phyloP scores from a whole-genome alignment of 2,888 invertebrate species.

The Lasius platythorax region DNA sequence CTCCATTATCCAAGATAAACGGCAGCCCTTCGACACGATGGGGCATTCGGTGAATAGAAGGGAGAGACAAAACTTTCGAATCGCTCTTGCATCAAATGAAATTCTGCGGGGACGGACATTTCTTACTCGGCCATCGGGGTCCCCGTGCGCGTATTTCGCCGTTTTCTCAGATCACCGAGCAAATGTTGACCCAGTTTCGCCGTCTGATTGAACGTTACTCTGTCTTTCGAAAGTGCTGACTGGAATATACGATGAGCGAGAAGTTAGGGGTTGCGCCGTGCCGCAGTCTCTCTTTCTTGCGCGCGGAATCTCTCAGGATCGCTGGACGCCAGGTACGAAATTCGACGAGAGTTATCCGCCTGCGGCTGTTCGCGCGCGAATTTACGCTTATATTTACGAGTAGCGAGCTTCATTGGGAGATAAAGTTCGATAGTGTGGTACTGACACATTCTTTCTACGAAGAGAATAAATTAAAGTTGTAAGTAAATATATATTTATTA shows the following conservation, averaged over 20 bases:
- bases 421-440: neutral
- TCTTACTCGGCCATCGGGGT: slow-evolving; percentile 59
- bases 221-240: slow-evolving; percentile 74
- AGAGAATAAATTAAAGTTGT: neutral
- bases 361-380: slow-evolving; percentile 21
- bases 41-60: slow-evolving; percentile 22
- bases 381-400: slow-evolving; percentile 22
- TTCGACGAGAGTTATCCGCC: slow-evolving; percentile 20
- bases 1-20: slow-evolving; percentile 53
- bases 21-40: slow-evolving; percentile 29
- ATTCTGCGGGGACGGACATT: slow-evolving; percentile 53
- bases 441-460: neutral
- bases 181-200: slow-evolving; percentile 73
- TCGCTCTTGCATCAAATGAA: slow-evolving; percentile 52
- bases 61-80: slow-evolving; percentile 48
- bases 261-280: slow-evolving; percentile 62
- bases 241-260: slow-evolving; percentile 73
- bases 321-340: slow-evolving; percentile 22
- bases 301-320: slow-evolving; percentile 31
- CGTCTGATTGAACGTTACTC: slow-evolving; percentile 72
- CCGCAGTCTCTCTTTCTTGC: slow-evolving; percentile 58
- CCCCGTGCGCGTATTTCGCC: slow-evolving; percentile 69
- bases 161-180: slow-evolving; percentile 73
- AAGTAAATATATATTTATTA: neutral
- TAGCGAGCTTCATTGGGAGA: neutral